Evolutionary conservation across 2,113 vertebrate genomes (phyloP).

Genomic region (Bucco capensis): DNA sequence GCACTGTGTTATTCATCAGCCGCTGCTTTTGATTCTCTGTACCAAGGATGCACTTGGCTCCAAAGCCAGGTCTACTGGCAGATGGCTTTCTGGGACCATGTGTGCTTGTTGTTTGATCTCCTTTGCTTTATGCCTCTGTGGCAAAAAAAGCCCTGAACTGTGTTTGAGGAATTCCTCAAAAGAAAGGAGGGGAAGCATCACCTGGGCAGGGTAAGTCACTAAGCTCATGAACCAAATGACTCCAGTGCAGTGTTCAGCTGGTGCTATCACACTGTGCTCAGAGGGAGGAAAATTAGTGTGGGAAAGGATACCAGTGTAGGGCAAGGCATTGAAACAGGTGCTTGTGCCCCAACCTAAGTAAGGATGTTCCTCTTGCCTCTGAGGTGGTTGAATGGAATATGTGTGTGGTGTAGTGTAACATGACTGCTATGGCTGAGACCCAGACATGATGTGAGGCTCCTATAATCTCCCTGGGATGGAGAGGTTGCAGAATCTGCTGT

Average conservation of each 20-base stretch:
- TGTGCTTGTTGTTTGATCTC: neutral
- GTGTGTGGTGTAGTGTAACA: rapidly evolving
- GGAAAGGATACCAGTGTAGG: neutral
- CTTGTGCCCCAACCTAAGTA: neutral
- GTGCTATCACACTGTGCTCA: neutral
- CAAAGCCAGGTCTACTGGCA: neutral
- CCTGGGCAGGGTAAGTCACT: neutral
- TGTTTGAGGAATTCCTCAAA: neutral
- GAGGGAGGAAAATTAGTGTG: neutral
- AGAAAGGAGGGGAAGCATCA: neutral
- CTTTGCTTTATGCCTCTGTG: neutral
- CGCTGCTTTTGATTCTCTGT: neutral
- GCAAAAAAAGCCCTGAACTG: neutral
- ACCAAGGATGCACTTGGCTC: neutral
- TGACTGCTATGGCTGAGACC: rapidly evolving
- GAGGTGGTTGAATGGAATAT: neutral
- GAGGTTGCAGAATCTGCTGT: neutral
- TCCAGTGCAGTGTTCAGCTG: rapidly evolving
- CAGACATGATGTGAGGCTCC: rapidly evolving
- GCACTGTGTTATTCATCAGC: neutral
- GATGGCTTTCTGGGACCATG: rapidly evolving
- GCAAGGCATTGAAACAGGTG: neutral
- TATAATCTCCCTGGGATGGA: too few relatives aligned
- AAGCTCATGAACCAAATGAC: neutral
- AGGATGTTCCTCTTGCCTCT: neutral